These are phyloP conservation scores for Hyles euphorbiae DNA, from an alignment of 1,140 invertebrate genomes.

Conservation along the genomic window DNA sequence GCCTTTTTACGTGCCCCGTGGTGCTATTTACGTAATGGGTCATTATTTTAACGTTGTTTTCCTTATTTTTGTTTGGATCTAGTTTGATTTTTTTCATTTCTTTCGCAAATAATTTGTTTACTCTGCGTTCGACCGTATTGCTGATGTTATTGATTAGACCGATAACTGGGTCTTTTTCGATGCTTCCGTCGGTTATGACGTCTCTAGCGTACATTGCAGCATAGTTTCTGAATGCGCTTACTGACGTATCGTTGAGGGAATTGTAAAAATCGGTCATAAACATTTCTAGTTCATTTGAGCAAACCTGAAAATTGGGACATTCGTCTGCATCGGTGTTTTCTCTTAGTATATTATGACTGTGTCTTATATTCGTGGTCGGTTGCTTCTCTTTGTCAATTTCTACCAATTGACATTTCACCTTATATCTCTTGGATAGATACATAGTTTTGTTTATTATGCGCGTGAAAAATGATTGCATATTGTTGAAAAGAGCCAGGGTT, in stretches of 20 bases:
- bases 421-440: conserved; percentile 28
- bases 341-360: not conserved
- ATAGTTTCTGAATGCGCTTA: conserved; percentile 41
- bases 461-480: conserved; percentile 33
- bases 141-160: conserved; percentile 22
- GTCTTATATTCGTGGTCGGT: not conserved
- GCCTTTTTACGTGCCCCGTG: conserved; percentile 19
- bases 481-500: conserved; percentile 10
- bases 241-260: conserved; percentile 37
- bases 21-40: conserved; percentile 27
- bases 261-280: conserved; percentile 42
- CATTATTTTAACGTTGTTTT: conserved; percentile 33
- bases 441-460: conserved; percentile 28
- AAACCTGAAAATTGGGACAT: conserved; percentile 36
- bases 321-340: conserved; percentile 4
- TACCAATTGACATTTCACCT: conserved; percentile 31
- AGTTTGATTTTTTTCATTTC: conserved; percentile 31
- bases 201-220: conserved; percentile 47
- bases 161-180: conserved; percentile 29
- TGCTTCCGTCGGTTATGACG: conserved; percentile 23
- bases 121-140: conserved; percentile 17
- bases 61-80: conserved; percentile 29
- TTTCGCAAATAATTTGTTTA: conserved; percentile 32
- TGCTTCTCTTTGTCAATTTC: conserved; percentile 11
- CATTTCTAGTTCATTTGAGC: conserved; percentile 40